Evolutionary conservation across 1,140 invertebrate species (phyloP).

Genomic region (Dreissena rostriformis): DNA sequence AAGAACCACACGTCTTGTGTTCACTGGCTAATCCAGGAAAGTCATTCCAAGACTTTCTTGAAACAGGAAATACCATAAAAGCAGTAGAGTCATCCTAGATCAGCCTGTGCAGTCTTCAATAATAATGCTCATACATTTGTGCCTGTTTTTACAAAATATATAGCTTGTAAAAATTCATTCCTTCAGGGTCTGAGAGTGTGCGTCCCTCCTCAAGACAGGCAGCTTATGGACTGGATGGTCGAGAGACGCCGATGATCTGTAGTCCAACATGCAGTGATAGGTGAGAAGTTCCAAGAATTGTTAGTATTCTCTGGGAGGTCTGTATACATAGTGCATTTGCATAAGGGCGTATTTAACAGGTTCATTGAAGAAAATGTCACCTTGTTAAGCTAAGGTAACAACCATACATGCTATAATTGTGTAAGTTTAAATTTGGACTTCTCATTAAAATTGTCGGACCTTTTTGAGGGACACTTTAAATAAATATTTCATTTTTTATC

Average conservation of each 20-base stretch:
- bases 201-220: constrained; percentile 58
- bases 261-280: constrained; percentile 66
- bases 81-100: not conserved
- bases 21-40: not conserved
- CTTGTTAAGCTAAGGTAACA: too few species aligned
- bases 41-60: not conserved
- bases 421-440: too few species aligned
- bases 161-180: not conserved
- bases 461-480: too few species aligned
- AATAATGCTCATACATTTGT: not conserved
- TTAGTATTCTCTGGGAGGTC: too few species aligned
- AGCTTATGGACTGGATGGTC: constrained; percentile 65
- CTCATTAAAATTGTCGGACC: too few species aligned
- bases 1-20: not conserved
- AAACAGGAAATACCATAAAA: not conserved
- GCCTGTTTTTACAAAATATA: not conserved
- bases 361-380: too few species aligned
- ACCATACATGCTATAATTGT: too few species aligned
- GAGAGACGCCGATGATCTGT: constrained; percentile 72
- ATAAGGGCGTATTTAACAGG: too few species aligned
- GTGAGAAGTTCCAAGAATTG: constrained; percentile 37
- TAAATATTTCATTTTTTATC: too few species aligned
- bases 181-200: constrained; percentile 61
- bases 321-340: too few species aligned
- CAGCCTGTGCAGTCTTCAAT: not conserved